Percentiles rank a stretch among this genome's conserved stretches.
phyloP scores from a whole-genome alignment of 2,113 vertebrate species.

The Pachyramphus minor region DNA sequence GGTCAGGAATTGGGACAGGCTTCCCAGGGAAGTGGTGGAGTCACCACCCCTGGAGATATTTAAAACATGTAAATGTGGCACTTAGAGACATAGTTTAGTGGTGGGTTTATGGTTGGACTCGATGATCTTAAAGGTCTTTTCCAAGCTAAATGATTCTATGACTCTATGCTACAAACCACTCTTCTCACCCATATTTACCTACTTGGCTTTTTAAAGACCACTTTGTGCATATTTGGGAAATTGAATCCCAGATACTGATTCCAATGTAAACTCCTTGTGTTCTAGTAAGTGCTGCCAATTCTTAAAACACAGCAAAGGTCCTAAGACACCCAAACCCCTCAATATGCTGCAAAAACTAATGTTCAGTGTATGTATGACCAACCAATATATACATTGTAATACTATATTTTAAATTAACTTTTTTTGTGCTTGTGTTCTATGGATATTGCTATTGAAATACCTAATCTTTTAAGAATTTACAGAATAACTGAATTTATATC shows the following conservation, averaged over 20 bases:
- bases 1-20: neutral
- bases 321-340: neutral
- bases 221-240: neutral
- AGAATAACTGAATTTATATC: neutral
- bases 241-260: neutral
- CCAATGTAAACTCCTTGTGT: neutral
- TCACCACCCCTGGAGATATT: neutral
- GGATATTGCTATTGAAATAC: neutral
- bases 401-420: neutral
- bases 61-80: neutral
- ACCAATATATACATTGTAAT: neutral
- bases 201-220: too few species aligned
- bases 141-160: neutral
- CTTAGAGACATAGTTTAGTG: too few species aligned
- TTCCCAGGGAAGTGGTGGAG: neutral
- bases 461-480: neutral
- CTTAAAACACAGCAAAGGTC: neutral
- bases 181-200: neutral
- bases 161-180: neutral
- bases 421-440: neutral
- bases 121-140: neutral
- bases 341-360: neutral
- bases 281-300: neutral
- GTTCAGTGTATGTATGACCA: neutral
- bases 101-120: neutral